Percentiles rank a stretch among this genome's conserved stretches.
These are phyloP conservation scores for Globodera rostochiensis DNA, from an alignment of 1,140 invertebrate genomes.

Conservation along the genomic window DNA sequence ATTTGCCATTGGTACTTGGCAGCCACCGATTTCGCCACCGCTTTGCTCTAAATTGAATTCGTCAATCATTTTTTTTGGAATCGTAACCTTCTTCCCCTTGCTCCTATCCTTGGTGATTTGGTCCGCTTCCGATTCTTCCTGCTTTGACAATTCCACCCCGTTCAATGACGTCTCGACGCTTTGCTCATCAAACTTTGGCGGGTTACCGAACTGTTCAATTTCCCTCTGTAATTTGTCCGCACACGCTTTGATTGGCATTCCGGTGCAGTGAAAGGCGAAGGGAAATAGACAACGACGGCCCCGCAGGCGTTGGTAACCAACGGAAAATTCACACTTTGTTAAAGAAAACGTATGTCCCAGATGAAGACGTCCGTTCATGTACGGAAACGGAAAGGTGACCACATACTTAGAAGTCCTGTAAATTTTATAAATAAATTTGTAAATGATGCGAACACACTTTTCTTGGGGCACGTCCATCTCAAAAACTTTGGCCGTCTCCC, in stretches of 20 bases:
- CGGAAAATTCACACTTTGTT: constrained; percentile 76
- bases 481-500: constrained; percentile 58
- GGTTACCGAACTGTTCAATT: constrained; percentile 86
- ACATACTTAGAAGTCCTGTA: constrained; percentile 76
- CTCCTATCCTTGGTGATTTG: constrained; percentile 84
- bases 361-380: constrained; percentile 98
- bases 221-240: constrained; percentile 95
- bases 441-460: constrained; percentile 38
- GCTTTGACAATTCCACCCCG: constrained; percentile 57
- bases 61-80: too few relatives aligned
- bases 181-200: constrained; percentile 82
- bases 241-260: constrained; percentile 80
- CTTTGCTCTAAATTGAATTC: constrained; percentile 72
- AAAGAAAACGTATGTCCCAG: constrained; percentile 92
- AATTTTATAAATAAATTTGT: constrained; percentile 17
- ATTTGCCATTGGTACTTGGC: constrained; percentile 99
- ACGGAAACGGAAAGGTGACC: constrained; percentile 94
- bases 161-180: constrained; percentile 63
- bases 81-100: constrained; percentile 87
- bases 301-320: constrained; percentile 83
- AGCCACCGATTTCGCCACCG: constrained; percentile 83
- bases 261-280: constrained; percentile 98
- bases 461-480: constrained; percentile 51
- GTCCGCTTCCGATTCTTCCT: constrained; percentile 67
- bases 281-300: constrained; percentile 92